Conservation (phyloP, 2,797 vertebrate genomes). For the Remorina albescens region DNA sequence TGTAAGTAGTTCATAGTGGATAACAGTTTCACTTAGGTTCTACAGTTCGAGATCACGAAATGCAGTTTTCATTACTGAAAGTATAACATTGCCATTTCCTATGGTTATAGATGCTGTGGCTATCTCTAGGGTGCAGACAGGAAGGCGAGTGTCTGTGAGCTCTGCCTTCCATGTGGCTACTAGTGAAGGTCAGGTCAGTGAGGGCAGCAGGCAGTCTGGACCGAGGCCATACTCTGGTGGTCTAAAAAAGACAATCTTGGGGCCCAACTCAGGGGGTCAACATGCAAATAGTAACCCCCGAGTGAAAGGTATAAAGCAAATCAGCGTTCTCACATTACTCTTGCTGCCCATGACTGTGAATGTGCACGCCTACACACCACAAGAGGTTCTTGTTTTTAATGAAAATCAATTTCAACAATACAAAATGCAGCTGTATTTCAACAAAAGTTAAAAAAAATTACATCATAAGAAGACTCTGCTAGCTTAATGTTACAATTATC, state of each 20-base stretch:
- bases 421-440: slow-evolving; percentile 62
- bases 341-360: slow-evolving; percentile 72
- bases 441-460: slow-evolving; percentile 50
- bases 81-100: not conserved
- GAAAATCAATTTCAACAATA: slow-evolving; percentile 68
- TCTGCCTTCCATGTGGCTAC: slow-evolving; percentile 42
- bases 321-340: slow-evolving; percentile 82
- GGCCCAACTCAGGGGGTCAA: slow-evolving; percentile 72
- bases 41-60: not conserved
- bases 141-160: slow-evolving; percentile 40
- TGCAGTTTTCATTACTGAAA: slow-evolving; percentile 3
- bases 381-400: slow-evolving; percentile 65
- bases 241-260: slow-evolving; percentile 68
- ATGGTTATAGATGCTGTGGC: slow-evolving; percentile 4
- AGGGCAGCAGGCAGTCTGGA: slow-evolving; percentile 69
- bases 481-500: not conserved
- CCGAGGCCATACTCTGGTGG: slow-evolving; percentile 57
- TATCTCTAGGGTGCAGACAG: slow-evolving; percentile 52
- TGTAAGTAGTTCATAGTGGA: not conserved
- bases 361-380: slow-evolving; percentile 64
- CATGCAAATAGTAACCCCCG: slow-evolving; percentile 82
- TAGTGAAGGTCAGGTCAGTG: slow-evolving; percentile 80
- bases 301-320: slow-evolving; percentile 70
- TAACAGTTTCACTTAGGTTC: not conserved
- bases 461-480: too few species aligned